A percentile compares a stretch with the other conserved stretches of the same genome.
phyloP scores from a whole-genome alignment of 2,797 vertebrate genomes.

The Hylomyscus alleni region DNA sequence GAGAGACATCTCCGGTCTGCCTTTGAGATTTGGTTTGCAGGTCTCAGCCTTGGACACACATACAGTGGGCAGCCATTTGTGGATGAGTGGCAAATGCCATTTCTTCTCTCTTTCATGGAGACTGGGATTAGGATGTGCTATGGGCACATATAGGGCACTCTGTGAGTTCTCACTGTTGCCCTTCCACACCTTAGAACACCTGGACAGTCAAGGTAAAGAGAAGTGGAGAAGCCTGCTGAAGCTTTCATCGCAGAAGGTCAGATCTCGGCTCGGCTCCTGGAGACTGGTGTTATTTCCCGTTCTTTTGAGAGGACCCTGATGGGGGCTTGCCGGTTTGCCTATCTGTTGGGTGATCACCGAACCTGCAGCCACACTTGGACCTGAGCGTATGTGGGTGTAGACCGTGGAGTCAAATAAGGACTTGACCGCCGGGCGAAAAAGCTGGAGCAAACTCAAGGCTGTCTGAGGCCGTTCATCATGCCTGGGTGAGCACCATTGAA shows the following conservation, averaged over 20 bases:
- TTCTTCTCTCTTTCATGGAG: neutral
- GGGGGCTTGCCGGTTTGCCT: neutral
- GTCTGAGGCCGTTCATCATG: conserved; percentile 72
- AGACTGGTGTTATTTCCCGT: neutral
- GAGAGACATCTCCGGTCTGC: rapidly evolving
- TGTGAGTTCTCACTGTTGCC: neutral
- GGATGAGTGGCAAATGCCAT: too few relatives aligned
- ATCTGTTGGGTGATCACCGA: neutral
- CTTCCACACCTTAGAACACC: neutral
- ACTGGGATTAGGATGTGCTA: neutral
- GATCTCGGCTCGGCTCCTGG: neutral
- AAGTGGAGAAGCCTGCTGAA: neutral
- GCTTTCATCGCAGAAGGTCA: neutral
- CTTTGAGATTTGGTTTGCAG: neutral
- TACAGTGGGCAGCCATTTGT: rapidly evolving
- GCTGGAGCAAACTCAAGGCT: conserved; percentile 54
- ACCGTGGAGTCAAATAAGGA: conserved; percentile 70
- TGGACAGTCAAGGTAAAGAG: neutral
- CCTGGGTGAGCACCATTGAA: conserved; percentile 70
- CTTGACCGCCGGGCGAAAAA: conserved; percentile 25
- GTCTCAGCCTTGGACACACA: neutral
- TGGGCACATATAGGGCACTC: neutral
- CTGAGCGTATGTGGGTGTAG: neutral
- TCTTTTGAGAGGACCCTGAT: neutral
- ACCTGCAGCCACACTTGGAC: neutral